Evolutionary conservation across 2,888 invertebrate genomes (phyloP).

Genomic region (Parascotia fuliginaria): DNA sequence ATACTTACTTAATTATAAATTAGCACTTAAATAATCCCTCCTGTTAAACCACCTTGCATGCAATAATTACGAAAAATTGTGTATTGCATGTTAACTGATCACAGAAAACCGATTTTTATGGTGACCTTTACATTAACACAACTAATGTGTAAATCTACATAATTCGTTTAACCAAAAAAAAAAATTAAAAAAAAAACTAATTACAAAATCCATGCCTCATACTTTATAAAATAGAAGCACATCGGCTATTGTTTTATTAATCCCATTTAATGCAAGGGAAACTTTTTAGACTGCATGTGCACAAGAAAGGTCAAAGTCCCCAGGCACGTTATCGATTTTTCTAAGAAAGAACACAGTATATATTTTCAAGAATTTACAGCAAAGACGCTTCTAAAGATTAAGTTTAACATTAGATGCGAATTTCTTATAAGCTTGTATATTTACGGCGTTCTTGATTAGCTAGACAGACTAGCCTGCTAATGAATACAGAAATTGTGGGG

Average conservation of each 20-base stretch:
- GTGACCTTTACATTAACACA: slow-evolving; percentile 33
- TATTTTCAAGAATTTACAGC: too few species aligned
- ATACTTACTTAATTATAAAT: too few species aligned
- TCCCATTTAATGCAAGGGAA: slow-evolving; percentile 55
- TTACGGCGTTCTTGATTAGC: too few species aligned
- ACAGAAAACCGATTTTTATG: slow-evolving; percentile 13
- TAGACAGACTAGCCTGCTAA: too few species aligned
- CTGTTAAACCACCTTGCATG: slow-evolving; percentile 37
- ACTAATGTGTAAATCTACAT: slow-evolving; percentile 80
- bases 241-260: slow-evolving; percentile 64
- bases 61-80: slow-evolving; percentile 29
- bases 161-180: slow-evolving; percentile 29
- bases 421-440: too few species aligned
- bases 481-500: too few species aligned
- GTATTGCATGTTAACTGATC: slow-evolving; percentile 33
- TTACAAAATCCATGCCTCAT: slow-evolving; percentile 73
- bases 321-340: too few species aligned
- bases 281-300: slow-evolving; percentile 41
- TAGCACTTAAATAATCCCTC: slow-evolving; percentile 27
- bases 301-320: too few species aligned
- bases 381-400: too few species aligned
- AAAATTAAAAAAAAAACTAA: slow-evolving; percentile 41
- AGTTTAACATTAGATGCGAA: too few species aligned
- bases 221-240: slow-evolving; percentile 67
- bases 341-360: too few species aligned